Conservation (phyloP, 2,797 vertebrate species). For the Vipera ursinii region DNA sequence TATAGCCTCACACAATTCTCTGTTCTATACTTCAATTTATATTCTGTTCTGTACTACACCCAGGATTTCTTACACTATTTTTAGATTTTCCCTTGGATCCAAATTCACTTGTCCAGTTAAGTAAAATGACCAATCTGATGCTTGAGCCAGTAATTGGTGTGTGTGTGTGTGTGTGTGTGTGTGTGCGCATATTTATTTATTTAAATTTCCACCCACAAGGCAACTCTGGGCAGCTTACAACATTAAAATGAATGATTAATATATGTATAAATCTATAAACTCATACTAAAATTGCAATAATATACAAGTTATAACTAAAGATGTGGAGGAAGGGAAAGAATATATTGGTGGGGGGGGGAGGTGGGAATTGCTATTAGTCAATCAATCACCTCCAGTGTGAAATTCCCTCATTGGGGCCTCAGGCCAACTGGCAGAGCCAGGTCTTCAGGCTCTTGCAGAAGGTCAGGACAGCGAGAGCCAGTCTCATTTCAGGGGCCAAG, state of each 20-base stretch:
- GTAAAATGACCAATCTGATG: not conserved
- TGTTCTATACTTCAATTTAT: not conserved
- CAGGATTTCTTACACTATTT: not conserved
- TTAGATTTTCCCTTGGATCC: not conserved
- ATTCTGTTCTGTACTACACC: not conserved
- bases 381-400: not conserved
- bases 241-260: not conserved
- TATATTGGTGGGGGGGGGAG: not conserved
- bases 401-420: not conserved
- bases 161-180: too few relatives aligned
- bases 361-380: not conserved
- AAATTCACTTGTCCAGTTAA: not conserved
- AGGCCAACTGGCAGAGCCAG: not conserved
- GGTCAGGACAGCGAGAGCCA: not conserved
- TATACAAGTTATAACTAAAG: not conserved
- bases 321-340: not conserved
- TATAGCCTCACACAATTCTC: not conserved
- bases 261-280: not conserved
- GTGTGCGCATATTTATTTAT: not conserved
- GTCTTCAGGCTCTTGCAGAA: not conserved
- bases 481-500: not conserved
- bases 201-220: not conserved
- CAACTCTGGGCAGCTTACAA: not conserved
- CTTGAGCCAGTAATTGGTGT: not conserved
- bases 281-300: not conserved